Conservation (phyloP, 2,113 vertebrate genomes). For the Hepsetus odoe region DNA sequence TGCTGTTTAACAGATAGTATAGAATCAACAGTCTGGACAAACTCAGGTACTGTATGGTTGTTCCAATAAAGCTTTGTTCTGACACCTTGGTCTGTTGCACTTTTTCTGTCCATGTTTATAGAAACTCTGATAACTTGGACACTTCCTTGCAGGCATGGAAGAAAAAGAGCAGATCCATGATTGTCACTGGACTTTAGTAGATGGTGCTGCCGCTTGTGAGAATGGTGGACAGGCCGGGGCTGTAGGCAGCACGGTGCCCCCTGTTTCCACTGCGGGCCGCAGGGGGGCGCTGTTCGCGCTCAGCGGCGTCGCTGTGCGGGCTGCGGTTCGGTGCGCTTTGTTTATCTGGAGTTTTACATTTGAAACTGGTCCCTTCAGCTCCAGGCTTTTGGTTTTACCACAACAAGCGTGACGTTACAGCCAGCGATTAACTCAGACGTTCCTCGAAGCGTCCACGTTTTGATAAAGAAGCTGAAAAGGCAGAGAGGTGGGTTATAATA, state of each 20-base stretch:
- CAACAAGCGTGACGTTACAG: neutral
- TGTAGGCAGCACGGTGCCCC: too few relatives aligned
- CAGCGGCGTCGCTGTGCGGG: too few relatives aligned
- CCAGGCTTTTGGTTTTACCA: neutral
- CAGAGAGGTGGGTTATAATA: neutral
- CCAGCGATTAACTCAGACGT: neutral
- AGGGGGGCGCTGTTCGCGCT: slow-evolving; percentile 11
- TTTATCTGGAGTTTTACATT: slow-evolving; percentile 22
- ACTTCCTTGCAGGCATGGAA: neutral
- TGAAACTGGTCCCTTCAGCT: neutral
- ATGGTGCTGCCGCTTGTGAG: neutral
- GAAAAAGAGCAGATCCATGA: too few relatives aligned
- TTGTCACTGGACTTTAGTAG: too few relatives aligned
- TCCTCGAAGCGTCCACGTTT: neutral
- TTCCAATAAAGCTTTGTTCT: slow-evolving; percentile 70
- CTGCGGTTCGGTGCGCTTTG: neutral
- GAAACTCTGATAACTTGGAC: too few relatives aligned
- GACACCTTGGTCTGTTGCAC: neutral
- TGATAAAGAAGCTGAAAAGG: slow-evolving; percentile 5
- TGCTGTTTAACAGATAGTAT: slow-evolving; percentile 47
- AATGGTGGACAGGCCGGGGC: too few relatives aligned
- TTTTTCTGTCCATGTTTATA: neutral
- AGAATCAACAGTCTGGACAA: slow-evolving; percentile 25
- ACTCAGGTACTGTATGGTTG: slow-evolving; percentile 55
- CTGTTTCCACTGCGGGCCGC: neutral